phyloP scores from a whole-genome alignment of 2,113 vertebrate species.

The Ceyx margarethae region DNA sequence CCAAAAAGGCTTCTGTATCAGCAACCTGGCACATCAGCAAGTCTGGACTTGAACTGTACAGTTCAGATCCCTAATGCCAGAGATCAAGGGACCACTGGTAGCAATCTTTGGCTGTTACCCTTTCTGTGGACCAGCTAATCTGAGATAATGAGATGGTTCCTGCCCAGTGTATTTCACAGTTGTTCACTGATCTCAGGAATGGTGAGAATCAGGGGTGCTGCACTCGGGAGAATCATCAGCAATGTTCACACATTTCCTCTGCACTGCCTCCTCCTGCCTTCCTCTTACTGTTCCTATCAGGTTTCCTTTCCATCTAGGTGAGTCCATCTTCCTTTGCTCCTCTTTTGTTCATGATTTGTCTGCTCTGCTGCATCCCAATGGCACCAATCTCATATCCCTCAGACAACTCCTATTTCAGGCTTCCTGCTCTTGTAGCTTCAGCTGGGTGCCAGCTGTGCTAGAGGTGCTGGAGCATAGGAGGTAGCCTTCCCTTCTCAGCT shows the following conservation, averaged over 20 bases:
- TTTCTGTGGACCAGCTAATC: slow-evolving; percentile 31
- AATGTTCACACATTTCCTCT: slow-evolving; percentile 52
- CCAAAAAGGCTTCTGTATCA: not conserved
- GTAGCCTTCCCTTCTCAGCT: not conserved
- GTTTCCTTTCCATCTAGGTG: slow-evolving; percentile 63
- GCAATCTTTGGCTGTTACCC: not conserved
- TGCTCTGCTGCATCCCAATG: not conserved
- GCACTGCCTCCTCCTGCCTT: slow-evolving; percentile 56
- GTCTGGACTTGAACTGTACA: not conserved
- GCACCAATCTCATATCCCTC: not conserved
- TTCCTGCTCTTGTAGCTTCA: not conserved
- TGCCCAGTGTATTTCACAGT: slow-evolving; percentile 48
- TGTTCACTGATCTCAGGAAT: slow-evolving; percentile 50
- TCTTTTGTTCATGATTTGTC: not conserved
- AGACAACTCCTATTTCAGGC: not conserved
- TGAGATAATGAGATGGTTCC: slow-evolving; percentile 16
- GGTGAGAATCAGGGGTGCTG: slow-evolving; percentile 18
- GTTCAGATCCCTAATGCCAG: not conserved
- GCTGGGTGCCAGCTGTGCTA: not conserved
- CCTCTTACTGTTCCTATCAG: slow-evolving; percentile 60
- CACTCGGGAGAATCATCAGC: slow-evolving; percentile 31
- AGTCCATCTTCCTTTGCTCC: slow-evolving; percentile 57
- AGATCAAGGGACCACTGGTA: not conserved
- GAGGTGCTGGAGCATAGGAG: not conserved
- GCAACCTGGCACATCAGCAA: not conserved